These are phyloP conservation scores for Myotis lucifugus DNA, from an alignment of 2,113 vertebrate species.

Conservation along the genomic window DNA sequence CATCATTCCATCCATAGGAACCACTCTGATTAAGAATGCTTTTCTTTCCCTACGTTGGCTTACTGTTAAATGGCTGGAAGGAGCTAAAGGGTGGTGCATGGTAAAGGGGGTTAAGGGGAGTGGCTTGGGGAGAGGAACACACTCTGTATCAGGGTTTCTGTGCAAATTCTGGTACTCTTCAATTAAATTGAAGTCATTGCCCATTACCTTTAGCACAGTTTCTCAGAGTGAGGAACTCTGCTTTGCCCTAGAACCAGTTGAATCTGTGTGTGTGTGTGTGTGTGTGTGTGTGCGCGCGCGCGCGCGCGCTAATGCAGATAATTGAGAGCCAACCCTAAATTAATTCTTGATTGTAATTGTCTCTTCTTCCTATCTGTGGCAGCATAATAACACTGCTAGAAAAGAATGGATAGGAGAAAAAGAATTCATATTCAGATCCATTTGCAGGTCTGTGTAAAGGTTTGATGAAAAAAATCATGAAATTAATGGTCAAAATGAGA, in stretches of 20 bases:
- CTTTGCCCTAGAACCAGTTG: slow-evolving; percentile 27
- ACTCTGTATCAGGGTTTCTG: neutral
- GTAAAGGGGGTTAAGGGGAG: neutral
- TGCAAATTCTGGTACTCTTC: neutral
- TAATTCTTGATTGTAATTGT: slow-evolving; percentile 45
- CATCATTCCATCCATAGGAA: slow-evolving; percentile 7
- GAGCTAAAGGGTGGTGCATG: neutral
- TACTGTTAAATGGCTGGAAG: slow-evolving; percentile 36
- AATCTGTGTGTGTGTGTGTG: neutral
- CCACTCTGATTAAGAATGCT: slow-evolving; percentile 25
- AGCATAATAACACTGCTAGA: neutral
- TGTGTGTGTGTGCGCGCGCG: no score
- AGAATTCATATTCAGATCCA: neutral
- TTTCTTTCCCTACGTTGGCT: slow-evolving; percentile 40
- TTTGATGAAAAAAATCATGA: slow-evolving; percentile 9
- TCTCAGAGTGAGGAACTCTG: slow-evolving; percentile 44
- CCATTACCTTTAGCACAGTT: slow-evolving; percentile 28
- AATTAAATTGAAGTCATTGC: neutral
- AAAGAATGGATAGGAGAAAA: slow-evolving; percentile 10
- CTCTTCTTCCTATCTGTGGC: slow-evolving; percentile 30
- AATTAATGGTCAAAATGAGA: slow-evolving; percentile 36
- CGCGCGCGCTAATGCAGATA: neutral
- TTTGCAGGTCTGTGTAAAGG: slow-evolving; percentile 45
- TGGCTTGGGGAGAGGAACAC: neutral
- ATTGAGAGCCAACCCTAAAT: slow-evolving; percentile 45